Base-by-base conservation (phyloP, 92 coral and sea anemone species). In the Epizoanthus fatuus region DNA sequence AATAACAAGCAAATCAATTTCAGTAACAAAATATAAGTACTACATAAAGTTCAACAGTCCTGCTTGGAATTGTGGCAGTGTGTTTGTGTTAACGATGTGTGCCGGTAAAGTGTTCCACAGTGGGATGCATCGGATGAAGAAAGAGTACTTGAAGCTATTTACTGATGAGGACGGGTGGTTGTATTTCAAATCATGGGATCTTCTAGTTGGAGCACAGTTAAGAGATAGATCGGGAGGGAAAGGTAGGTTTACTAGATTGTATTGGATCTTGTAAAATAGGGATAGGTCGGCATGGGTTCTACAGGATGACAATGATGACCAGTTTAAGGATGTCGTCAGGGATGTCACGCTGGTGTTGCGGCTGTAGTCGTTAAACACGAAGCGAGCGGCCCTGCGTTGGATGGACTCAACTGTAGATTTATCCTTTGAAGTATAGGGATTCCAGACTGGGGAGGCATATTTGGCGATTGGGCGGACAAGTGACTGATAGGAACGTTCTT, bases 371-470 rank as follows among this genome's bases (percentile, higher is more conserved):
- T 60, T 20, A 60, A 60, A 20, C 12, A 60, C 35, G 66, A 60
- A 60, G 66, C 3, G 32, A 60, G 66, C 35, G 66, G 66, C 35
- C 38, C 38, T 60, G 66, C 35, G 37, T 19, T 60, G 66, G 66
- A 60, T 60, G 66, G 66, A 60, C 66, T 60, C 66, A 60, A 60
- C 66, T 20, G 22, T 57, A 57, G 25, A n/a, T 57, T 57, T 14
- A 57, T 57, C 22, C 20, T 16, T 57, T 57, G 64, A 60, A 60
- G 2, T 60, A 60, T 20, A 55, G 66, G 81, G 32, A 20, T 54
- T 52, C 47, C 69, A 75, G 69, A 40, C n/a, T 7, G 47, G 12
- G 15, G 9, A 25, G 25, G 45, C 81, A 15, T 75, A 55, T 55
- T 75, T 7, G 59, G 68, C 44, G 3, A 75, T 29, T 32, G 66